phyloP scores from a whole-genome alignment of 2,113 vertebrate genomes.

The Pampusana beccarii region DNA sequence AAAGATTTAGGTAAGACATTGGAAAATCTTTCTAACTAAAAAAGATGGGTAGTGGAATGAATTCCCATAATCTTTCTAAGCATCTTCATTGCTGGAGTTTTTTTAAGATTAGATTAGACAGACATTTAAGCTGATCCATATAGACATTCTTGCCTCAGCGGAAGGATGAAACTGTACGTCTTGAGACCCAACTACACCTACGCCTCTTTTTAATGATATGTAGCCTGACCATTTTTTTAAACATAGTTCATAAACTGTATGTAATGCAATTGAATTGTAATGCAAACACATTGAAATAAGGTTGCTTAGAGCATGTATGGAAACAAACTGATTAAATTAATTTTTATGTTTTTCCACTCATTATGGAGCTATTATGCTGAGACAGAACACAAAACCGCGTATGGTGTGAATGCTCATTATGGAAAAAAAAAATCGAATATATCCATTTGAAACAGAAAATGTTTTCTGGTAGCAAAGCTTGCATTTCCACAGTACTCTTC shows the following conservation, averaged over 20 bases:
- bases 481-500: neutral
- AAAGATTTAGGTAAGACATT: neutral
- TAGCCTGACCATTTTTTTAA: neutral
- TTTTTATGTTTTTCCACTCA: conserved; percentile 15
- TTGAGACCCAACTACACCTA: neutral
- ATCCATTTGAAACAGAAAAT: neutral
- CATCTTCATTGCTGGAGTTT: neutral
- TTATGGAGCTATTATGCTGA: neutral
- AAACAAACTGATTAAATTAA: conserved; percentile 17
- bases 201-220: neutral
- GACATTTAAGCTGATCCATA: neutral
- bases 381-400: neutral
- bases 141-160: neutral
- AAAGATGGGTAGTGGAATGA: neutral
- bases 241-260: neutral
- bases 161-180: neutral
- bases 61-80: neutral
- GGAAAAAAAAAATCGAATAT: neutral
- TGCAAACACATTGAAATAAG: neutral
- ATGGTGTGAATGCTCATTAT: neutral
- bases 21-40: neutral
- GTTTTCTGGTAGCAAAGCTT: neutral
- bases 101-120: neutral
- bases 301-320: neutral
- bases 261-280: too few species aligned